phyloP scores from a whole-genome alignment of 64 coral and sea anemone genomes.

The Dendronephthya gigantea region DNA sequence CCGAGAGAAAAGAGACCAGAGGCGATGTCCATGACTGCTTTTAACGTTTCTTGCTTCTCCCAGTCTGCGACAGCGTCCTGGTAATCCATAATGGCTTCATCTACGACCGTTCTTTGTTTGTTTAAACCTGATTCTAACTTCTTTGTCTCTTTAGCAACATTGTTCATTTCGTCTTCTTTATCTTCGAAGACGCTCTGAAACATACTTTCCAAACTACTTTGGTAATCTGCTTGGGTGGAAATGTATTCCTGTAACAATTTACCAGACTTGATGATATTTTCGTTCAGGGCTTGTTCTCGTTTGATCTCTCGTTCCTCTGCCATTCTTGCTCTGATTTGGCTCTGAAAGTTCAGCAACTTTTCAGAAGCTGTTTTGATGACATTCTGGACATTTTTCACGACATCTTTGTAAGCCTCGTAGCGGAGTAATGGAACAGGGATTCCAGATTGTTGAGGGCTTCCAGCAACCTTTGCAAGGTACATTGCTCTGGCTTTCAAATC shows the following conservation, averaged over 20 bases:
- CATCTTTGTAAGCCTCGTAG: constrained; percentile 23
- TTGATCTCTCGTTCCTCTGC: constrained; percentile 19
- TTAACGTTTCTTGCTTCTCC: not conserved
- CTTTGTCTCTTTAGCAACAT: not conserved
- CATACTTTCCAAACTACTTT: not conserved
- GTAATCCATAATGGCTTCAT: constrained; percentile 3
- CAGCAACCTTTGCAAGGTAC: not conserved
- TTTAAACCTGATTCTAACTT: not conserved
- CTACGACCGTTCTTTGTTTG: not conserved
- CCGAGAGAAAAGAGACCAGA: constrained; percentile 11
- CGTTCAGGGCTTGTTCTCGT: not conserved
- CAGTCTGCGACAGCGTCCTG: not conserved
- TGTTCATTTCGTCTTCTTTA: constrained; percentile 13
- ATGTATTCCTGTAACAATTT: not conserved
- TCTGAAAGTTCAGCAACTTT: constrained; percentile 14
- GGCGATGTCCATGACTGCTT: constrained; percentile 5
- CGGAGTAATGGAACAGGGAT: constrained; percentile 9
- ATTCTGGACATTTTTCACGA: constrained; percentile 3
- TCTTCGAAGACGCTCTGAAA: constrained; percentile 3
- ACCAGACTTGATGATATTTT: constrained; percentile 24
- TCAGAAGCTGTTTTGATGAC: not conserved
- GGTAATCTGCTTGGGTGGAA: not conserved
- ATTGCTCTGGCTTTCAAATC: not conserved
- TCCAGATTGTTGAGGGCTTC: not conserved
- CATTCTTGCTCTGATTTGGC: not conserved